A percentile compares a stretch with the other conserved stretches of the same genome.
Evolutionary conservation across 2,888 invertebrate genomes (phyloP).

Genomic region (Tenthredo distinguenda): DNA sequence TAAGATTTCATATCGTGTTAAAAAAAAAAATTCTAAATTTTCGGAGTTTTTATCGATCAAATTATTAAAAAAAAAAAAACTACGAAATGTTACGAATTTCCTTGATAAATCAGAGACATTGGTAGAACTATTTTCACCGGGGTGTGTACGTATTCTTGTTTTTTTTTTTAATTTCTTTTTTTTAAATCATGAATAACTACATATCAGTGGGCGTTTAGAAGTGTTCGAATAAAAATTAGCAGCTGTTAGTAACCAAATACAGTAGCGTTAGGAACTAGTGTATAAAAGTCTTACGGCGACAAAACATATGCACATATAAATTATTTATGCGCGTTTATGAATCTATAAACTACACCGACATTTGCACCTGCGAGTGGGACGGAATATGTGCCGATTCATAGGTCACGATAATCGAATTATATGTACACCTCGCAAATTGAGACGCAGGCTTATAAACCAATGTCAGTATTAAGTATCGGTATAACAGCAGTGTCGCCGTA

Average conservation of each 20-base stretch:
- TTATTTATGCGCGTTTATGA: neutral
- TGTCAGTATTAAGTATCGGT: neutral
- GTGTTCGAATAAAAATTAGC: constrained; percentile 35
- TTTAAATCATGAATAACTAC: neutral
- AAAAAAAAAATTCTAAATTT: too few species aligned
- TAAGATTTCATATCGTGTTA: too few species aligned
- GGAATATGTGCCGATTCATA: constrained; percentile 4
- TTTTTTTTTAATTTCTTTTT: neutral
- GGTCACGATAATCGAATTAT: neutral
- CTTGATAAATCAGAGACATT: too few species aligned
- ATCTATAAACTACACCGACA: neutral
- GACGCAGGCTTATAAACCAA: neutral
- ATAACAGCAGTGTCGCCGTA: neutral
- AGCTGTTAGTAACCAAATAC: constrained; percentile 18
- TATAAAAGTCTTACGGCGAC: neutral
- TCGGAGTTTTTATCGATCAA: too few species aligned
- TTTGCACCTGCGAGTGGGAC: constrained; percentile 3
- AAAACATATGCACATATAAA: constrained; percentile 42
- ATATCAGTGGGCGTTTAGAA: neutral
- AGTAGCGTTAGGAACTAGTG: constrained; percentile 13
- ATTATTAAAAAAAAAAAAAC: too few species aligned
- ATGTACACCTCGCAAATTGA: neutral
- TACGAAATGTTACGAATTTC: too few species aligned
- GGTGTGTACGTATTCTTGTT: too few species aligned
- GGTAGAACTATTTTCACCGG: too few species aligned